Conservation (phyloP, 2,888 invertebrate species). For the Hipparchia sbordonii region DNA sequence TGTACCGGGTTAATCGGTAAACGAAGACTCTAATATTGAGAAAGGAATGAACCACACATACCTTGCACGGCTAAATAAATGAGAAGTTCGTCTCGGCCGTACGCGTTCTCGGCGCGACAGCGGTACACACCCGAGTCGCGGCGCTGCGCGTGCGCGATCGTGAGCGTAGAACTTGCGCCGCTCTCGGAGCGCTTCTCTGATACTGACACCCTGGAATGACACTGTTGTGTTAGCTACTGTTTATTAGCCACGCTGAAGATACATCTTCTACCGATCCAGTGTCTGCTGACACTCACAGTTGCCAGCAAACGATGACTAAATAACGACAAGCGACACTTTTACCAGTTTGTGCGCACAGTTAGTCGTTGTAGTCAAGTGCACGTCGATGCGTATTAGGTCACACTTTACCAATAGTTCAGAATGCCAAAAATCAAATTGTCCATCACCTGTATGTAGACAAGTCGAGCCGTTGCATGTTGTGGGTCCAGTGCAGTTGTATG, state of each 20-base stretch:
- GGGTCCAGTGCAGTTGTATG: slow-evolving; percentile 90
- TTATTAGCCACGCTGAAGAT: no score
- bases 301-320: no score
- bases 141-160: slow-evolving; percentile 86
- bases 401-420: no score
- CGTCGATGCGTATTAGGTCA: no score
- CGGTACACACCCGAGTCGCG: slow-evolving; percentile 89
- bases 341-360: no score
- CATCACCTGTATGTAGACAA: slow-evolving; percentile 84
- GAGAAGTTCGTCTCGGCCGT: slow-evolving; percentile 87
- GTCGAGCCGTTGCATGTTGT: slow-evolving; percentile 87
- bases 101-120: slow-evolving; percentile 89
- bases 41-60: slow-evolving; percentile 44
- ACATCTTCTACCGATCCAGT: no score
- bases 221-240: no score
- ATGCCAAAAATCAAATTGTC: not conserved
- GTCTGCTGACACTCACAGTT: no score
- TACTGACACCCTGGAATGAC: slow-evolving; percentile 78
- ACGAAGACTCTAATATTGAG: not conserved
- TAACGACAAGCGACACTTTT: no score
- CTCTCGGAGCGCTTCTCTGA: slow-evolving; percentile 88
- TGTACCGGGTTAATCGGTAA: no score
- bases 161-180: slow-evolving; percentile 87
- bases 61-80: slow-evolving; percentile 91
- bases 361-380: no score